Base-by-base conservation (phyloP, 2,113 vertebrate genomes). In the Cyphotilapia sp. region DNA sequence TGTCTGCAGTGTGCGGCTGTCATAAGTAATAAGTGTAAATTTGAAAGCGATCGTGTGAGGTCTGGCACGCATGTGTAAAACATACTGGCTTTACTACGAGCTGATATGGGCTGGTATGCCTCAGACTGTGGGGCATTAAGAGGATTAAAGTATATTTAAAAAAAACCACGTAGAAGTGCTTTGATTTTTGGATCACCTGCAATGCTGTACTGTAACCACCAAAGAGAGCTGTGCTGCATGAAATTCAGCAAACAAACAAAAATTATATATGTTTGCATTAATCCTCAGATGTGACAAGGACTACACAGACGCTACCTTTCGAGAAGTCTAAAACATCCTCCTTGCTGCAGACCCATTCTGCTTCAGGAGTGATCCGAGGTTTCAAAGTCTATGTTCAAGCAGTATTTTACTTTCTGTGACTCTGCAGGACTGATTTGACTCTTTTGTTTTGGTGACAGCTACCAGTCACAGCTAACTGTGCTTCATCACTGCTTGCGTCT, bases 401-500 rank as follows among this genome's bases (percentile, higher is more conserved):
- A 51, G 27, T 16, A 69, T 35, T 80, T 56, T 27, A 83, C 56
- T 29, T 86, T 51, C 7, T 71, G 7, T n/a, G 16, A 83, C 63
- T 82, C 3, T 27, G 19, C 47, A 35, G 38, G 81, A 63, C 33
- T 9, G n/a, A 29, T 51, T 74, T 13, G 9, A 61, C 66, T 76
- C 42, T 53, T 57, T 17, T n/a, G 27, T 27, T 54, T 2, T 61
- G 80, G 33, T 59, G 82, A 82, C 81, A 85, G 45, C 53, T 19
- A 9, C 54, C 56, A 33, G 54, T 76, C 85, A 81, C 78, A 61
- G 12, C 54, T 81, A 61, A 78, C 35, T 45, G 63, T 33, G 82
- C 82, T 91, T 85, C 82, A 90, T 84, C 81, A 80, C 9, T 81
- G 57, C 66, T 29, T 22, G 53, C 49, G 35, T 93, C 89, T 96